Conservation (phyloP, 30 jellyfish, hydroid and myxozoan species). For the Nemopilema nomurai region DNA sequence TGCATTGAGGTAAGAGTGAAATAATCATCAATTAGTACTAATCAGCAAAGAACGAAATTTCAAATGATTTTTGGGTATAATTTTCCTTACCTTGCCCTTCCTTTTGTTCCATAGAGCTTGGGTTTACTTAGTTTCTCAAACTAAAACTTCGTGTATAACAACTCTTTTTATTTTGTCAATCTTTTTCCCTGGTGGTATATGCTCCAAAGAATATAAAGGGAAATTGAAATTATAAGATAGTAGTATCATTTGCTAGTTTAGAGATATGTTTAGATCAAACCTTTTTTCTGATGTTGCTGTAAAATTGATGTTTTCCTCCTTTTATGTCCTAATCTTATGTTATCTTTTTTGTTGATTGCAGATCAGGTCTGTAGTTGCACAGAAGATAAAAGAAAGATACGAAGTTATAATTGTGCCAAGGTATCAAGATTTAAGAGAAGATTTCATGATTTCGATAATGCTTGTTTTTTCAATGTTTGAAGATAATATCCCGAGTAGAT, state of each 20-base stretch:
- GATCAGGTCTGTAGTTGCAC: conserved; percentile 63
- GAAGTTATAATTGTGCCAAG: conserved; percentile 59
- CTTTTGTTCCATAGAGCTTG: too few relatives aligned
- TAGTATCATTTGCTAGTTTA: too few relatives aligned
- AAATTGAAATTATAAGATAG: too few relatives aligned
- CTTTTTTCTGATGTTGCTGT: too few relatives aligned
- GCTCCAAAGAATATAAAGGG: too few relatives aligned
- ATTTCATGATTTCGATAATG: not conserved
- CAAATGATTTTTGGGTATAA: too few relatives aligned
- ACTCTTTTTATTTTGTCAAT: too few relatives aligned
- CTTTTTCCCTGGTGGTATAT: too few relatives aligned
- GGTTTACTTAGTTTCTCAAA: too few relatives aligned
- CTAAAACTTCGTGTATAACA: too few relatives aligned
- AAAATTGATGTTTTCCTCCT: not conserved
- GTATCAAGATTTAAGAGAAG: not conserved
- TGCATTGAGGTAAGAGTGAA: conserved; percentile 5
- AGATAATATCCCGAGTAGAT: not conserved
- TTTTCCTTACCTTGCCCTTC: too few relatives aligned
- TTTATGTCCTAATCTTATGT: not conserved
- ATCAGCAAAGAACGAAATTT: not conserved
- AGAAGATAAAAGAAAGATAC: conserved; percentile 58
- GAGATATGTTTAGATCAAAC: too few relatives aligned
- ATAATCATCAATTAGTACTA: not conserved
- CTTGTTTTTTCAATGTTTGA: not conserved
- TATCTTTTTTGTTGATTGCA: conserved; percentile 1